Evolutionary conservation across 2,113 vertebrate species (phyloP).

Genomic region (Phalacrocorax brasilianus): DNA sequence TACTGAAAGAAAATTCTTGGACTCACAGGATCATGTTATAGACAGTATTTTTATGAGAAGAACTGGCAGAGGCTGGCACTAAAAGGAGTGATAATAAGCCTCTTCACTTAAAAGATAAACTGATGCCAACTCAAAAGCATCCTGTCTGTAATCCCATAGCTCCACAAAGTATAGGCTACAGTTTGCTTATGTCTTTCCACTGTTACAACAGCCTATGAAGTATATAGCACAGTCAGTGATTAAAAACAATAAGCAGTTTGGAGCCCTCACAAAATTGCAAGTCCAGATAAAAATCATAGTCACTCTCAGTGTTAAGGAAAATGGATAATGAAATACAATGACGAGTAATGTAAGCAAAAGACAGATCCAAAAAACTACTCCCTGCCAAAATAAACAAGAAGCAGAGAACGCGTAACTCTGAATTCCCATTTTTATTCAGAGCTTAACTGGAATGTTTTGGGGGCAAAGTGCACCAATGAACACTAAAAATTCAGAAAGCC

Average conservation of each 20-base stretch:
- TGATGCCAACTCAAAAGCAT: background rate
- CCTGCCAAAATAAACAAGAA: conserved; percentile 41
- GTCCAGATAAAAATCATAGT: conserved; percentile 37
- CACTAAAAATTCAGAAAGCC: background rate
- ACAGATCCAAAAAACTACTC: background rate
- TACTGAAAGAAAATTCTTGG: background rate
- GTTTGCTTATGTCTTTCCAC: background rate
- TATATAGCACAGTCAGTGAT: background rate
- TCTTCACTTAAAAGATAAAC: background rate
- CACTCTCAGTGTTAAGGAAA: conserved; percentile 17
- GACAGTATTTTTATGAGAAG: background rate
- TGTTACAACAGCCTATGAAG: background rate
- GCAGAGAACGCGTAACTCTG: background rate
- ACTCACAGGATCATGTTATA: background rate
- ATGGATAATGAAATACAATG: conserved; percentile 37
- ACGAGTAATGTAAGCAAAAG: conserved; percentile 1
- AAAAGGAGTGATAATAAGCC: background rate
- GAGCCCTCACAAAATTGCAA: conserved; percentile 22
- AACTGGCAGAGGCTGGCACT: background rate
- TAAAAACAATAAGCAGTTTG: conserved; percentile 23
- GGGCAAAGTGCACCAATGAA: background rate
- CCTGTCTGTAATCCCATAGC: background rate
- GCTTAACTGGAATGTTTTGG: background rate
- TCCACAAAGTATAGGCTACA: background rate
- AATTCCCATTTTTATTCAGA: conserved; percentile 35